Evolutionary conservation across 2,113 vertebrate species (phyloP), one percentile per base, ranked within the genome.

Genomic region (Rhegmatorhina hoffmannsi): DNA sequence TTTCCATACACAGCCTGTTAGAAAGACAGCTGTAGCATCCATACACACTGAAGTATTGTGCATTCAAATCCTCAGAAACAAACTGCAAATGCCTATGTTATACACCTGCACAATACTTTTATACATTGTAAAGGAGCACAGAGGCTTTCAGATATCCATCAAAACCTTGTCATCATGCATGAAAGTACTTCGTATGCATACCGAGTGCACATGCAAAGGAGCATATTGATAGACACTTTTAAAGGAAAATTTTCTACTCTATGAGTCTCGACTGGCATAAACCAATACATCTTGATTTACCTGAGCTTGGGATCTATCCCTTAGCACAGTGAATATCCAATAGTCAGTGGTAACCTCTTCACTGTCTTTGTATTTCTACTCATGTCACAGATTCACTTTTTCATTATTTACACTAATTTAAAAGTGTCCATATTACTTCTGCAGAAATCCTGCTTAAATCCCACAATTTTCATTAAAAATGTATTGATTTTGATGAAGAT

Each of bases 11-110:
- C 3, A 24, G 25, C 11, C 33, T 46, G 9, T 40, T 77, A 59
- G 43, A 66, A 76, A 84, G 15, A 46, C 29, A 94, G 28, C 34
- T 66, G 76, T 18, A 38, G 33, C 58, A 38, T 24, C 31, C 44
- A 5, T 11, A 49, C 1, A 0, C 38, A 62, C n/a, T 28, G 24
- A 83, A 74, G 19, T 7, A 4, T 0, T 49, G 29, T 9, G 2
- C 36, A 33, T 80, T 58, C n/a, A 43, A 11, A 69, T 43, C 46
- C 59, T 52, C 36, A 63, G 40, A 13, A 49, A 59, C 23, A 23
- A 46, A 14, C 7, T 38, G 59, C 40, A 53, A 28, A 40, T 26
- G 15, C 10, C 9, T 19, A 9, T 23, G 19, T 47, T 62, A 38
- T 16, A 72, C 13, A 24, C 9, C 21, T 36, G 50, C 1, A 1